phyloP scores from a whole-genome alignment of 1,140 invertebrate species.

The Laodelphax striatellus region DNA sequence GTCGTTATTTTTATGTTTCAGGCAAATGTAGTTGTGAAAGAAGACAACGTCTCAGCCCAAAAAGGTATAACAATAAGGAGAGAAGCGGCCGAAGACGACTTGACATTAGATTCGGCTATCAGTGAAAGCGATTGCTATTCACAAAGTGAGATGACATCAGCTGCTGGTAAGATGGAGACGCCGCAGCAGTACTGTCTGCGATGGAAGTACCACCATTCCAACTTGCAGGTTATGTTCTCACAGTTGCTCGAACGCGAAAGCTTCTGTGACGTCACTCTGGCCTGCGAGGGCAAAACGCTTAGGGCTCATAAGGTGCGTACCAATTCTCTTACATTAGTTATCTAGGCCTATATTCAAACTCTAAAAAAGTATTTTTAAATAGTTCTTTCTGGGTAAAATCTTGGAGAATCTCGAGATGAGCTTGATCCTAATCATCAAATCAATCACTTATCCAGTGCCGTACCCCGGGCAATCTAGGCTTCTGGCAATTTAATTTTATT shows the following conservation, averaged over 20 bases:
- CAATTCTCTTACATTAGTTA: background rate
- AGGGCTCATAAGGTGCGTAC: slow-evolving; percentile 70
- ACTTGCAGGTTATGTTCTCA: slow-evolving; percentile 75
- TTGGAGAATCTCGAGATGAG: too few species aligned
- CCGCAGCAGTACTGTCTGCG: slow-evolving; percentile 75
- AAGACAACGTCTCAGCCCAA: background rate
- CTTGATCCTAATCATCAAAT: too few species aligned
- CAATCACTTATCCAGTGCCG: too few species aligned
- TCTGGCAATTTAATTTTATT: too few species aligned
- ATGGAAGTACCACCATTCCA: slow-evolving; percentile 86
- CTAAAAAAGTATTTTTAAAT: background rate
- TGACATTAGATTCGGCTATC: background rate
- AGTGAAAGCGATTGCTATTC: background rate
- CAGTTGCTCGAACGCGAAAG: slow-evolving; percentile 74
- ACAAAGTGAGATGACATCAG: slow-evolving; percentile 2
- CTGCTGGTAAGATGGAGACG: slow-evolving; percentile 12
- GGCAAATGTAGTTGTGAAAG: background rate
- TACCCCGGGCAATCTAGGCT: too few species aligned
- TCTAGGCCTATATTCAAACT: background rate
- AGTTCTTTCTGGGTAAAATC: too few species aligned
- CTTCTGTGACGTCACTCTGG: slow-evolving; percentile 83
- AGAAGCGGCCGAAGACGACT: background rate
- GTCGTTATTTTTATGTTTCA: background rate
- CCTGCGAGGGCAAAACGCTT: slow-evolving; percentile 77
- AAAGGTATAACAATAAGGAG: background rate